Conservation (phyloP, 2,113 vertebrate species). For the Mobula birostris region DNA sequence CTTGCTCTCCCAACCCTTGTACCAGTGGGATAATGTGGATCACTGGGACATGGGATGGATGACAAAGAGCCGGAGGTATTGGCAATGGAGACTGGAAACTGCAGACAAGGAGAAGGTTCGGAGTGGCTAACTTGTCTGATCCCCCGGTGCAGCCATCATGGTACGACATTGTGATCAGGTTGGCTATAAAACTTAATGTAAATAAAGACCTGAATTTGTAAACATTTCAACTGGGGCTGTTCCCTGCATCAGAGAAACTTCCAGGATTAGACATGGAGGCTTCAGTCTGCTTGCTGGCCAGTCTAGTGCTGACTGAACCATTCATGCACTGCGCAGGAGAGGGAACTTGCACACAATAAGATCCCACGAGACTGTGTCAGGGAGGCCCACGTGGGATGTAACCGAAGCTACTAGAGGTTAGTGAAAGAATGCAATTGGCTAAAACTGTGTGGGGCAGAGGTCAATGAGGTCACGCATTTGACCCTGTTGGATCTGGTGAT, state of each 20-base stretch:
- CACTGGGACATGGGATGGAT: constrained; percentile 47
- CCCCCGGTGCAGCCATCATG: no score
- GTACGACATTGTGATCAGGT: no score
- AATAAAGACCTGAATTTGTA: not conserved
- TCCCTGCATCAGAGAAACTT: not conserved
- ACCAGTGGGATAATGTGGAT: constrained; percentile 42
- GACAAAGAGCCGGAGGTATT: constrained; percentile 36
- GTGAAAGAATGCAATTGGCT: no score
- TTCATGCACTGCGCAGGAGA: no score
- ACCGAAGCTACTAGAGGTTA: no score
- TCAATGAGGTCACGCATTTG: no score
- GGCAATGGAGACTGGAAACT: not conserved
- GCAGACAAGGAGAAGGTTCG: not conserved
- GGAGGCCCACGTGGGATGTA: no score
- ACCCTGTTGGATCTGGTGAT: no score
- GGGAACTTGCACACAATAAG: no score
- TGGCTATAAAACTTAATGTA: not conserved
- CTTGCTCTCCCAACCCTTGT: constrained; percentile 50
- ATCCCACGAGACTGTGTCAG: no score
- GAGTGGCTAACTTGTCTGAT: not conserved
- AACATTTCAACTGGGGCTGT: not conserved
- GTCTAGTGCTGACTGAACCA: no score
- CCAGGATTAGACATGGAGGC: not conserved
- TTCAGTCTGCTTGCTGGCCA: not conserved
- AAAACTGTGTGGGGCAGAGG: no score